A percentile compares a stretch with the other conserved stretches of the same genome.
Conservation (phyloP, 2,797 vertebrate species). For the Cirrhinus molitorella region DNA sequence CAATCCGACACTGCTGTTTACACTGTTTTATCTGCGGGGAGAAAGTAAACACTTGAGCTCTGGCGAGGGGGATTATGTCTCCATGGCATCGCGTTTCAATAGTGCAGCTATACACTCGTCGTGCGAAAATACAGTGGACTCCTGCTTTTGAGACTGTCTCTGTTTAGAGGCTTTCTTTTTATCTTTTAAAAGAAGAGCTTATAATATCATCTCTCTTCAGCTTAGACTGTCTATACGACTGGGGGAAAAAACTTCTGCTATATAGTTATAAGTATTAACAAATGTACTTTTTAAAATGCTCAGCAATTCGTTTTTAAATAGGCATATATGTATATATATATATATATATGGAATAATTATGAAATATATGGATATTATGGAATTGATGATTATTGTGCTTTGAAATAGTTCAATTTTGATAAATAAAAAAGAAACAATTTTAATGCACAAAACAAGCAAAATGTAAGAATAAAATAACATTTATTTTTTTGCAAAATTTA, state of each 20-base stretch:
- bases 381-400: not conserved
- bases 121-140: constrained; percentile 73
- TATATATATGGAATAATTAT: too few species aligned
- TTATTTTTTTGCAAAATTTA: constrained; percentile 97
- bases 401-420: not conserved
- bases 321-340: not conserved
- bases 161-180: constrained; percentile 24
- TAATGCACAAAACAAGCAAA: constrained; percentile 26
- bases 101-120: constrained; percentile 71
- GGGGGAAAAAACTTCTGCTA: too few species aligned
- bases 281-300: not conserved
- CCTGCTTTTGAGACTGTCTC: constrained; percentile 52
- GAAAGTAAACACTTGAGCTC: constrained; percentile 79
- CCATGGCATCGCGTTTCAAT: constrained; percentile 78
- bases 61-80: constrained; percentile 77
- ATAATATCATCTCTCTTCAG: constrained; percentile 7
- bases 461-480: constrained; percentile 91
- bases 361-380: not conserved
- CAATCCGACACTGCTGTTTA: constrained; percentile 75
- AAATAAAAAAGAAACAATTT: not conserved
- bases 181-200: constrained; percentile 8
- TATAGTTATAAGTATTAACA: not conserved
- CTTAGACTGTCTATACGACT: not conserved
- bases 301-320: not conserved
- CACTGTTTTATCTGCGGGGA: constrained; percentile 77